phyloP scores from a whole-genome alignment of 2,113 vertebrate genomes.

The Aramus guarauna region DNA sequence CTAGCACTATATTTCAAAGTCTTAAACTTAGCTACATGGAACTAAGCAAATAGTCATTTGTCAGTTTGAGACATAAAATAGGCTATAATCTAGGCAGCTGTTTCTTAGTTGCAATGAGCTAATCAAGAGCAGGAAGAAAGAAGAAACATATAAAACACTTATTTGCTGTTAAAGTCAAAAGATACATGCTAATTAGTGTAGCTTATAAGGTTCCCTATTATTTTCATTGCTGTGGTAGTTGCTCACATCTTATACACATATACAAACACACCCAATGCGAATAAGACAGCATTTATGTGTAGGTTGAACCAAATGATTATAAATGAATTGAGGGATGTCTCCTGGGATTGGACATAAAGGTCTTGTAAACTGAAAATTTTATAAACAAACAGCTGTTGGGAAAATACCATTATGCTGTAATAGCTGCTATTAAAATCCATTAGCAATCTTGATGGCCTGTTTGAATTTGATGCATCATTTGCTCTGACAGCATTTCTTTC shows the following conservation, averaged over 20 bases:
- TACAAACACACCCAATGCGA: constrained; percentile 28
- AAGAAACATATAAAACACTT: neutral
- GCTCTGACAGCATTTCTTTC: constrained; percentile 75
- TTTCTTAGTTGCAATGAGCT: neutral
- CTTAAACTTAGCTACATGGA: neutral
- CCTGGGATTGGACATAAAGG: constrained; percentile 82
- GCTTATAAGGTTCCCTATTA: constrained; percentile 38
- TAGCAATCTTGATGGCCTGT: constrained; percentile 83
- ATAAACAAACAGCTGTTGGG: constrained; percentile 87
- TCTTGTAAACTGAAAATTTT: constrained; percentile 81
- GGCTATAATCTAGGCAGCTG: neutral
- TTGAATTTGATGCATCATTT: constrained; percentile 86
- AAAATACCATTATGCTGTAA: constrained; percentile 82
- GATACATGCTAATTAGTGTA: constrained; percentile 57
- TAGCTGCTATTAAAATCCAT: constrained; percentile 88
- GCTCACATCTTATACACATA: neutral
- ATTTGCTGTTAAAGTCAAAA: neutral
- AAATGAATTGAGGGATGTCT: constrained; percentile 77
- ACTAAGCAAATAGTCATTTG: neutral
- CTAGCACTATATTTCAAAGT: neutral
- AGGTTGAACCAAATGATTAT: constrained; percentile 79
- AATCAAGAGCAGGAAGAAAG: neutral
- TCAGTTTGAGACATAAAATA: neutral
- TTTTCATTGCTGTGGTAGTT: constrained; percentile 21
- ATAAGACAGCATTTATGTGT: constrained; percentile 69